Conservation (phyloP, 2,113 vertebrate genomes). For the Ochotona princeps region DNA sequence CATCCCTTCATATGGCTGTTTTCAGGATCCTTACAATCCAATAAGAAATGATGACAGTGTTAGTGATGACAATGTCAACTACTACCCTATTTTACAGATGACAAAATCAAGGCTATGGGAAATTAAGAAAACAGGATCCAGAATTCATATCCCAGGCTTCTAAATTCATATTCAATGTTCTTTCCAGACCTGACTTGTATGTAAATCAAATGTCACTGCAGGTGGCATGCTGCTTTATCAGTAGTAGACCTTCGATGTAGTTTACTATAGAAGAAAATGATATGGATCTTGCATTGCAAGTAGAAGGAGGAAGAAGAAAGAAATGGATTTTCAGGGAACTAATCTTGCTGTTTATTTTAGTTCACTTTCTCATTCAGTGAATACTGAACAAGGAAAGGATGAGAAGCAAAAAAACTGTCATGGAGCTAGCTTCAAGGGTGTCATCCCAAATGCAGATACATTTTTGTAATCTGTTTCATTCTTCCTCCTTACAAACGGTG, state of each 20-base stretch:
- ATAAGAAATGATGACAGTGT: not conserved
- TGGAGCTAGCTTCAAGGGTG: constrained; percentile 51
- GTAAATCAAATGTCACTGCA: not conserved
- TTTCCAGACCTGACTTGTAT: not conserved
- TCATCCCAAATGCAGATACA: not conserved
- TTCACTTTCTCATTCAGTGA: constrained; percentile 15
- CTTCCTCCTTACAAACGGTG: not conserved
- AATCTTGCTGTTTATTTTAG: not conserved
- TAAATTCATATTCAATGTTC: not conserved
- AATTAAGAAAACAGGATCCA: not conserved
- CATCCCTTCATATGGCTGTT: not conserved
- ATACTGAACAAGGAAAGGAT: constrained; percentile 56
- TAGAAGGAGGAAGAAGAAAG: not conserved
- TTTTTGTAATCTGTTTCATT: constrained; percentile 22
- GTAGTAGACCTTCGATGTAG: not conserved
- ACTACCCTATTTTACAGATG: not conserved
- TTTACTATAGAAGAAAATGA: not conserved
- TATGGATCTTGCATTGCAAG: not conserved
- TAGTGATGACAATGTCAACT: not conserved
- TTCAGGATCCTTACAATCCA: not conserved
- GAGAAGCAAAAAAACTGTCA: constrained; percentile 60
- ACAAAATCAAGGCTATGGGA: not conserved
- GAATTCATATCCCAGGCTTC: not conserved
- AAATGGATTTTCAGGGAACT: not conserved
- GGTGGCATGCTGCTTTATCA: not conserved